These are phyloP conservation scores for Tetranychus cinnabarinus DNA, from an alignment of 1,140 invertebrate genomes.

Conservation along the genomic window DNA sequence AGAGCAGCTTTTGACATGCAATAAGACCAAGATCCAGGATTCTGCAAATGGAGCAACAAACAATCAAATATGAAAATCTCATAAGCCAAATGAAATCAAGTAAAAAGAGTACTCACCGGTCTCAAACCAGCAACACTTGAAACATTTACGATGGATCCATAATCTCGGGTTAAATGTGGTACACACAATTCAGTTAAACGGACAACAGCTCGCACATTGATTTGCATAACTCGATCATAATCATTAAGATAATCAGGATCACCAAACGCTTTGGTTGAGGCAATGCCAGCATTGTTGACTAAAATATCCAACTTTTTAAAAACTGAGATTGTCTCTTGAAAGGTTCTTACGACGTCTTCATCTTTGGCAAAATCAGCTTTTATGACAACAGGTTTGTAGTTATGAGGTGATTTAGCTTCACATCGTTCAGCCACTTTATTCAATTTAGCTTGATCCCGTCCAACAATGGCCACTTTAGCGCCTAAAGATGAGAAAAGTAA, in stretches of 20 bases:
- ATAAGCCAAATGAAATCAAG: background rate
- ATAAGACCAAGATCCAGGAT: constrained; percentile 26
- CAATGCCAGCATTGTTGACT: constrained; percentile 30
- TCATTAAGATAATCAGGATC: constrained; percentile 32
- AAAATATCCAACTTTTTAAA: constrained; percentile 79
- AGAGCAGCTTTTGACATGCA: constrained; percentile 64
- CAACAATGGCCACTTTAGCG: constrained; percentile 41
- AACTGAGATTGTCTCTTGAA: constrained; percentile 45
- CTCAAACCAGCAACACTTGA: constrained; percentile 64
- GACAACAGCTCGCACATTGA: constrained; percentile 33
- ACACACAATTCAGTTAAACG: constrained; percentile 56
- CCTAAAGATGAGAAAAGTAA: constrained; percentile 42
- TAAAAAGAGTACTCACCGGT: background rate
- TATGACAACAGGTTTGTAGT: constrained; percentile 15
- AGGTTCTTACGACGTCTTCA: constrained; percentile 47
- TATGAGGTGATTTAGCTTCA: background rate
- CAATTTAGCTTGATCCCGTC: constrained; percentile 41
- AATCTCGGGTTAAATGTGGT: constrained; percentile 50
- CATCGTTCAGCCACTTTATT: constrained; percentile 36
- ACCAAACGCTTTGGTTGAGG: constrained; percentile 54
- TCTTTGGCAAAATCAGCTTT: constrained; percentile 63
- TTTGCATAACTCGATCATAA: constrained; percentile 32
- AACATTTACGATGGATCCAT: constrained; percentile 63
- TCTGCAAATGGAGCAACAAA: background rate
- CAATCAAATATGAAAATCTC: background rate